A percentile compares a stretch with the other conserved stretches of the same genome.
Conservation (phyloP, 2,797 vertebrate species). For the Squalus acanthias region DNA sequence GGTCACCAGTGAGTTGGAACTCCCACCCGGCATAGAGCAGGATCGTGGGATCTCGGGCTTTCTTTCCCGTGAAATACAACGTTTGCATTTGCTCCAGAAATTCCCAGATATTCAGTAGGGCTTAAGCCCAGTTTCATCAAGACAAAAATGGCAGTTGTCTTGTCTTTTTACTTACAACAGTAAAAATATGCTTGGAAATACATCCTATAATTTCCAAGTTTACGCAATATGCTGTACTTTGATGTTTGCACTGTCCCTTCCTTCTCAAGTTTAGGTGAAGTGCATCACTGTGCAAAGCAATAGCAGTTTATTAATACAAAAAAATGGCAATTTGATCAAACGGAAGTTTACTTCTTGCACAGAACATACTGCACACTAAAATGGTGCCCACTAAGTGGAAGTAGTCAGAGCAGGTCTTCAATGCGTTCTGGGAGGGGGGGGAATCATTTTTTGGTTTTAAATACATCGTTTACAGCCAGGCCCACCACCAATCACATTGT, state of each 20-base stretch:
- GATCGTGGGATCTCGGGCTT: not conserved
- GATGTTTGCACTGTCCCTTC: not conserved
- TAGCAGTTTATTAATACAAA: no score
- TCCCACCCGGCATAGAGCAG: not conserved
- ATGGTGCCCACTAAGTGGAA: no score
- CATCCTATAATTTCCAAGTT: not conserved
- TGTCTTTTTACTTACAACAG: not conserved
- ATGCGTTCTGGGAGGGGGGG: no score
- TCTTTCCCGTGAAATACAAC: not conserved
- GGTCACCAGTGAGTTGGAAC: not conserved
- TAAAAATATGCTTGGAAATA: not conserved
- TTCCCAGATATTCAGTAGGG: not conserved
- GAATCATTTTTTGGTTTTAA: no score
- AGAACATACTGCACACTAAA: not conserved
- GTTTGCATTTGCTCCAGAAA: not conserved
- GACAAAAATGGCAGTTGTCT: not conserved
- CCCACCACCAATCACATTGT: no score
- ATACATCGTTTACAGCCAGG: no score
- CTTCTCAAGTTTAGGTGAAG: not conserved
- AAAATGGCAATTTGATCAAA: not conserved
- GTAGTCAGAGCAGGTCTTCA: no score
- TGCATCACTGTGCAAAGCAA: not conserved
- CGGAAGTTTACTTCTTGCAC: not conserved
- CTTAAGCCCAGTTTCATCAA: not conserved
- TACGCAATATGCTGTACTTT: not conserved